Base-by-base conservation (phyloP, 2,113 vertebrate genomes). In the Sander lucioperca region DNA sequence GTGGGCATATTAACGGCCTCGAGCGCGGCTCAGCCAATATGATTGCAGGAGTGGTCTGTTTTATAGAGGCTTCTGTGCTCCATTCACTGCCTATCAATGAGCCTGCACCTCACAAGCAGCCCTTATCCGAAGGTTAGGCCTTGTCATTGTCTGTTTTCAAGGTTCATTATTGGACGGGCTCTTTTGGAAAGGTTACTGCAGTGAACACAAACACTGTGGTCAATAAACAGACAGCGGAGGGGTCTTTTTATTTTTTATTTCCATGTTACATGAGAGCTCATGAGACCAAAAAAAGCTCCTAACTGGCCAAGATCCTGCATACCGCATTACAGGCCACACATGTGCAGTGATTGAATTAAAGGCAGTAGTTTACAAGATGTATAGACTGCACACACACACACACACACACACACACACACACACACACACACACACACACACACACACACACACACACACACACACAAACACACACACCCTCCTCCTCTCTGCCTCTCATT, bases 81-180 rank as follows among this genome's bases (percentile, higher is more conserved):
- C 67, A 75, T 69, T 83, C 69, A 63, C 50, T 45, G 74, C 78
- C 57, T 57, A 23, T 83, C 68, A 82, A 79, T 73, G 83, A 86
- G 78, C 62, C 51, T 59, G 58, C 78, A 25, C 66, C 76, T 54
- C 80, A 70, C 74, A 66, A 59, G 18, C 61, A 65, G 43, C 64
- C 18, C 68, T 81, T 64, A 82, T 78, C 25, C 45, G 57, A 72
- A 81, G 86, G 86, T 85, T 70, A 59, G 77, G 51, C 61, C 47
- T 56, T 13, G 13, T 64, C 36, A 56, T 30, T 74, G 64, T 16
- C 15, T 33, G 47, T 74, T 86, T 79, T 64, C 27, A 57, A 84
- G 63, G 23, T 64, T 39, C 74, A 21, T 83, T 74, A 39, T 23
- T 30, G 19, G 50, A 69, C 21, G 54, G 2, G 25, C 39, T 71